Percentiles rank a stretch among this genome's conserved stretches.
phyloP scores from a whole-genome alignment of 2,888 invertebrate genomes.

The Cephus pulcher region DNA sequence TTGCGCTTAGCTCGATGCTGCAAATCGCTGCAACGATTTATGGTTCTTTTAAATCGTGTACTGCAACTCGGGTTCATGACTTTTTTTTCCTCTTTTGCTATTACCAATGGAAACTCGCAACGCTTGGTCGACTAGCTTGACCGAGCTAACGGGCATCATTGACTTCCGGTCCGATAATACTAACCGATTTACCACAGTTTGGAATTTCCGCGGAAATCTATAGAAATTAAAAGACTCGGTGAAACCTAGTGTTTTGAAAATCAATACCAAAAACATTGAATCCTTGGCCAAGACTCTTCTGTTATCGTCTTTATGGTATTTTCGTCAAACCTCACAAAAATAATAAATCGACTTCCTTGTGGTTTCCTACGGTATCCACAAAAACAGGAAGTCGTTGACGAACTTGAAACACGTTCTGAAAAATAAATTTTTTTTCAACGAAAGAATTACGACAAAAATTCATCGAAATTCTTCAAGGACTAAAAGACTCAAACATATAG shows the following conservation, averaged over 20 bases:
- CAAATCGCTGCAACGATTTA: background rate
- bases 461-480: background rate
- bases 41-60: background rate
- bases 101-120: background rate
- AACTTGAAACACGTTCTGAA: background rate
- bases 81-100: background rate
- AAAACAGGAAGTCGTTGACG: background rate
- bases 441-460: background rate
- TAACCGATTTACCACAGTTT: background rate
- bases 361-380: background rate
- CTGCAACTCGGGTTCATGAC: background rate
- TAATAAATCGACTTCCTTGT: background rate
- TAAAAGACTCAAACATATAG: background rate
- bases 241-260: no score
- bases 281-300: background rate
- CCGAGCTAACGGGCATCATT: conserved; percentile 3
- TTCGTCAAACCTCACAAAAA: background rate
- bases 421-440: background rate
- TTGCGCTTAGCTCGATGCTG: background rate
- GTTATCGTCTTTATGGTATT: background rate
- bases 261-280: no score
- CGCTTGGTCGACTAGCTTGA: background rate
- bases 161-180: background rate
- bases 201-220: background rate
- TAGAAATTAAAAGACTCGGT: background rate